Evolutionary conservation across 2,113 vertebrate genomes (phyloP), one percentile per base, ranked within the genome.

Genomic region (Limanda limanda): DNA sequence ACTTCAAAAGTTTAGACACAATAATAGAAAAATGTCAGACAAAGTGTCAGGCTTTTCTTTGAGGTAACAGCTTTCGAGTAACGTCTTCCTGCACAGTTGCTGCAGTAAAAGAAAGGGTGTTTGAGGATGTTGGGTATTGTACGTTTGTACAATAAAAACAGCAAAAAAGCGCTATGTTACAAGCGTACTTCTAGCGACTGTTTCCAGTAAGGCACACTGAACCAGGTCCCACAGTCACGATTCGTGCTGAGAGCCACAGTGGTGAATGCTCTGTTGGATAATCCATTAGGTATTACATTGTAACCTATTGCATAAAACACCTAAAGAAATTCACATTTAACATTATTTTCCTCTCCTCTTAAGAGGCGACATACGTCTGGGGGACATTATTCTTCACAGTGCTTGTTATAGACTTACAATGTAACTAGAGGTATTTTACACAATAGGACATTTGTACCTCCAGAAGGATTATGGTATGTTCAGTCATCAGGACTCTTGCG

Each of bases 131-230:
- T 2, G 35, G 35, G 35, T 2, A 37, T 37, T 10, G 35, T 10
- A 37, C 9, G 40, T 13, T 42, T 42, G 40, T 42, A 42, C 40
- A 42, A 58, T 27, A 47, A 47, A 7, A 48, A 48, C 42, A 45
- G 23, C 14, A 25, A 24, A 9, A 37, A 37, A 37, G 35, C 35
- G 2, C 35, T 0, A 57, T 5, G 21, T 23, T 58, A 75, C n/a
- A 67, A 71, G 71, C 45, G 73, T 48, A 68, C 20, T 45, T 79
- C 11, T 79, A 62, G 54, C 1, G 4, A 68, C 62, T 4, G 70
- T 82, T 85, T 72, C 60, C 52, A 85, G 52, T 85, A 90, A 92
- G 86, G 89, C 86, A 88, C 90, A 85, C 73, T 85, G 75, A 82
- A 79, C 42, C 63, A 58, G 57, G 71, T 78, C 88, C 85, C 67